A percentile compares a stretch with the other conserved stretches of the same genome.
Evolutionary conservation across 2,888 invertebrate species (phyloP).

Genomic region (Xestia ashworthii): DNA sequence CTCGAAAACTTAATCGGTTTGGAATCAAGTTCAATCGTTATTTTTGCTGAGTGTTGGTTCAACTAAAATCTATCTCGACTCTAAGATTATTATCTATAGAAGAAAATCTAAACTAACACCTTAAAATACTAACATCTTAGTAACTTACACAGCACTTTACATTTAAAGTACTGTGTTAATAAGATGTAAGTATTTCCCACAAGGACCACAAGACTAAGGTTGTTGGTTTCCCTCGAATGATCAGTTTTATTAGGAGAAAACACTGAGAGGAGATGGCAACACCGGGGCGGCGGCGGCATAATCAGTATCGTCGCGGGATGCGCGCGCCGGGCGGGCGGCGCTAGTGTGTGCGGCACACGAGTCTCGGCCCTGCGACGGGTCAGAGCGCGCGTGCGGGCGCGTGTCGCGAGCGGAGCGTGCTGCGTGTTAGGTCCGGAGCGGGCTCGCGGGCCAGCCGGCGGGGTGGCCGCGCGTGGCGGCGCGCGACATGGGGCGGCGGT

Average conservation of each 20-base stretch:
- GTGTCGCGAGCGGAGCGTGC: constrained; percentile 72
- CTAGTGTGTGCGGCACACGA: constrained; percentile 73
- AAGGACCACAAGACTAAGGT: constrained; percentile 9
- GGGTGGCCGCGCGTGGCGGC: constrained; percentile 84
- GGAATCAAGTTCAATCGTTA: neutral
- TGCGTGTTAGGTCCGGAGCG: constrained; percentile 71
- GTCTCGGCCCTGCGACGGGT: constrained; percentile 80
- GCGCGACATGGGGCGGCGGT: constrained; percentile 93
- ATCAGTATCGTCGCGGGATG: constrained; percentile 68
- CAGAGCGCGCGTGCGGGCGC: constrained; percentile 79
- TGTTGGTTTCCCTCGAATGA: constrained; percentile 24
- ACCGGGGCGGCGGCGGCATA: constrained; percentile 66
- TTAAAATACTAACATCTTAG: too few species aligned
- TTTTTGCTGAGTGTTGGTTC: constrained; percentile 6
- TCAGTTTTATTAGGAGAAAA: constrained; percentile 59
- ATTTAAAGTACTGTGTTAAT: neutral
- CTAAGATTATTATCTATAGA: too few species aligned
- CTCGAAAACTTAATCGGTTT: neutral
- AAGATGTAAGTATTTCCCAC: constrained; percentile 13
- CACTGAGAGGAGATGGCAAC: constrained; percentile 72
- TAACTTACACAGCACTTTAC: too few species aligned
- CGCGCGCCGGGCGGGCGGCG: constrained; percentile 76
- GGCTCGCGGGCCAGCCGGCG: constrained; percentile 76
- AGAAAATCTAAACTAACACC: too few species aligned
- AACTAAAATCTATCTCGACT: neutral